A percentile compares a stretch with the other conserved stretches of the same genome.
Conservation (phyloP, 1,140 invertebrate genomes). For the Spodoptera litura region DNA sequence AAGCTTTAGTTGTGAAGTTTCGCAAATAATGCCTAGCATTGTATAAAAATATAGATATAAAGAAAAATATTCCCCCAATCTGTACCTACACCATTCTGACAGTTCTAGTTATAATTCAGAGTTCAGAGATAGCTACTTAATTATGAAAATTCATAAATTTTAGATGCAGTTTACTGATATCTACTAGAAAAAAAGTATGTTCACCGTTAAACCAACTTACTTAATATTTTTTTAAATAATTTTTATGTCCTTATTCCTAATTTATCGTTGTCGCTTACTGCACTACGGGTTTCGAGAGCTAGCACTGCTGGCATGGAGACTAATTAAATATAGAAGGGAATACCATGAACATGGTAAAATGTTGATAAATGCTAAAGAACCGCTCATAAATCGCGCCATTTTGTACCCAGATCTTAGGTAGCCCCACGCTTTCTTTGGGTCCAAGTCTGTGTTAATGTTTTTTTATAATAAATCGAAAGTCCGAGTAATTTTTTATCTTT, state of each 20-base stretch:
- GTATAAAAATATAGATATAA: not conserved
- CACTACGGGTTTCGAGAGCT: constrained; percentile 2
- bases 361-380: not conserved
- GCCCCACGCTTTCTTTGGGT: constrained; percentile 49
- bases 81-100: no score
- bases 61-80: not conserved
- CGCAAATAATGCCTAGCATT: not conserved
- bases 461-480: constrained; percentile 45
- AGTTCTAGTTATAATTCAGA: not conserved
- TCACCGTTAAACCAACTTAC: no score
- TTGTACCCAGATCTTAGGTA: constrained; percentile 17
- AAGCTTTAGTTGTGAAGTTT: constrained; percentile 7
- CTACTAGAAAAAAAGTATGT: no score
- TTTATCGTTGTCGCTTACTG: constrained; percentile 4
- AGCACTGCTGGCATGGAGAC: not conserved
- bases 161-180: no score
- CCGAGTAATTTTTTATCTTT: not conserved
- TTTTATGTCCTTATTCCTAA: not conserved
- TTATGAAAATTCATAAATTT: no score
- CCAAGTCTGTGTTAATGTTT: constrained; percentile 51
- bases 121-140: not conserved
- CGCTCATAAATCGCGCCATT: constrained; percentile 7
- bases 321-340: constrained; percentile 11
- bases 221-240: not conserved
- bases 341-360: not conserved